Percentiles rank a stretch among this genome's conserved stretches.
Evolutionary conservation across 1,140 invertebrate genomes (phyloP).

Genomic region (Drosophila mauritiana): DNA sequence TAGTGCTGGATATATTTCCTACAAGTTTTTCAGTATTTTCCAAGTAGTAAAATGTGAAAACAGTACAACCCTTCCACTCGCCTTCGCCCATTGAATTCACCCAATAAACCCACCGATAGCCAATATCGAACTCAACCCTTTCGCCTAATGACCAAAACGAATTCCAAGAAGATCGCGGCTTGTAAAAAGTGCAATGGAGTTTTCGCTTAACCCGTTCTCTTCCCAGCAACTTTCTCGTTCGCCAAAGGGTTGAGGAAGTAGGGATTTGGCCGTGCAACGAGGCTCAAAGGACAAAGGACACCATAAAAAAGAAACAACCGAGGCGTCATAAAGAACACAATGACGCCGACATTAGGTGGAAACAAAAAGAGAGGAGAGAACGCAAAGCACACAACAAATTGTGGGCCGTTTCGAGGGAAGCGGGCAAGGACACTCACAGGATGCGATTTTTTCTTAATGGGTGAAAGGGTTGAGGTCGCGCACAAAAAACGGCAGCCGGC

Average conservation of each 20-base stretch:
- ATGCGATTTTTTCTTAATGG: conserved; percentile 69
- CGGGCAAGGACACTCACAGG: conserved; percentile 53
- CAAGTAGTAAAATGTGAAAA: conserved; percentile 1
- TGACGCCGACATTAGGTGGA: conserved; percentile 63
- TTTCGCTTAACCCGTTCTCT: conserved; percentile 62
- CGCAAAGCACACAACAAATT: conserved; percentile 11
- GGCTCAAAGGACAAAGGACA: conserved; percentile 45
- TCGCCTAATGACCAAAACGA: conserved; percentile 51
- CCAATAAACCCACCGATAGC: conserved; percentile 35
- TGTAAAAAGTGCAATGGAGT: conserved; percentile 60
- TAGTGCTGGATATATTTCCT: not conserved
- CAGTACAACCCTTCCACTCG: conserved; percentile 11
- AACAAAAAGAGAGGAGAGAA: conserved; percentile 57
- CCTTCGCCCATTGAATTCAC: conserved; percentile 4
- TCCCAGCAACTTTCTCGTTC: conserved; percentile 39
- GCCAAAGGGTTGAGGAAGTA: conserved; percentile 72
- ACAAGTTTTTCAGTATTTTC: not conserved
- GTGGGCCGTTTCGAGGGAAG: conserved; percentile 40
- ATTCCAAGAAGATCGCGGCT: conserved; percentile 46
- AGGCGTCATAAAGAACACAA: conserved; percentile 73
- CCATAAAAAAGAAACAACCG: conserved; percentile 76
- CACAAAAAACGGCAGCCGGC: conserved; percentile 54
- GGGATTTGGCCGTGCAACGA: conserved; percentile 27
- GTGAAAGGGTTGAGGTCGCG: conserved; percentile 65
- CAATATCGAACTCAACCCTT: conserved; percentile 39